Evolutionary conservation across 2,113 vertebrate genomes (phyloP).

Genomic region (Zosterops borbonicus): DNA sequence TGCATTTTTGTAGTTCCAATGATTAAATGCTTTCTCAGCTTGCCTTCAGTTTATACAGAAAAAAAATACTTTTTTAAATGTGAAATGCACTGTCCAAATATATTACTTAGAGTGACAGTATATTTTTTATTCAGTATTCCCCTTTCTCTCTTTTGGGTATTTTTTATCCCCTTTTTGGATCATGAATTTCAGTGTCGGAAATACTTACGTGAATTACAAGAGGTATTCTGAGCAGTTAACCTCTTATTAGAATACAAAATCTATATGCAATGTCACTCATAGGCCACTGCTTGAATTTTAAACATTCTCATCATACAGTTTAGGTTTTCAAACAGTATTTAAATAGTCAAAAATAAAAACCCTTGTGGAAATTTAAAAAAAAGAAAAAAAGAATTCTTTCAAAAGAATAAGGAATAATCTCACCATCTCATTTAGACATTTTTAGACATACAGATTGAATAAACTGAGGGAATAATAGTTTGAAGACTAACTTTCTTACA

Average conservation of each 20-base stretch:
- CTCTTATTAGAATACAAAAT: neutral
- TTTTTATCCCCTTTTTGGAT: neutral
- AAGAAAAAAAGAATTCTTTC: neutral
- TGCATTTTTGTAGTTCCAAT: neutral
- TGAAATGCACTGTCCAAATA: neutral
- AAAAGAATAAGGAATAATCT: neutral
- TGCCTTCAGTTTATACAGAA: neutral
- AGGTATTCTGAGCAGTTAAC: neutral
- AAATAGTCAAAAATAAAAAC: neutral
- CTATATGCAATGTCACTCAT: neutral
- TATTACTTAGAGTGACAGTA: neutral
- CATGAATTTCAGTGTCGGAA: neutral
- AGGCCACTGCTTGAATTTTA: neutral
- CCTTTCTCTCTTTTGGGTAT: neutral
- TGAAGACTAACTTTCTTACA: neutral
- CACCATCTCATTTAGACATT: neutral
- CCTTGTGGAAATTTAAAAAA: fast-evolving
- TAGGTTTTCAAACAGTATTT: neutral
- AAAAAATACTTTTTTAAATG: neutral
- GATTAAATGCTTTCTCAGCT: neutral
- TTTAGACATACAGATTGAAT: neutral
- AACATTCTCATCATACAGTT: neutral
- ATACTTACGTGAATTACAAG: neutral
- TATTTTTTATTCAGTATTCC: neutral
- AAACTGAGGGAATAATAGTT: neutral